These are phyloP conservation scores for Epinephelus lanceolatus DNA, from an alignment of 2,113 vertebrate genomes.

Conservation along the genomic window DNA sequence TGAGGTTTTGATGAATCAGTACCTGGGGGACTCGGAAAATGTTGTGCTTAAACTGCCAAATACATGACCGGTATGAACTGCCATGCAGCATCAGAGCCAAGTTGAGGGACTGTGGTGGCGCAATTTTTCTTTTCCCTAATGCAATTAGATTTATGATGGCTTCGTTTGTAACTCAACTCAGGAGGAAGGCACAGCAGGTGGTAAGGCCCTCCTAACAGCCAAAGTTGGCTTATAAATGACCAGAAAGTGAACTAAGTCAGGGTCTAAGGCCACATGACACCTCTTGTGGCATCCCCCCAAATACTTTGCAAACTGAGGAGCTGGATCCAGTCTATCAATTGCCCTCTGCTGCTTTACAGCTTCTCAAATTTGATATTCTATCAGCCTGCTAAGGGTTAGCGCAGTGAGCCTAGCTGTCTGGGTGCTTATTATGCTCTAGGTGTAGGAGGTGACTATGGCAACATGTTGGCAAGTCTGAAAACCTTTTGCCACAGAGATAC, in stretches of 20 bases:
- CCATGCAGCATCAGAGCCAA: conserved; percentile 15
- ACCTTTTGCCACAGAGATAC: conserved; percentile 48
- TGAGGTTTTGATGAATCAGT: conserved; percentile 73
- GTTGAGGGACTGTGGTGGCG: not conserved
- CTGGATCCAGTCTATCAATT: conserved; percentile 48
- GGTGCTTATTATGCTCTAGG: conserved; percentile 40
- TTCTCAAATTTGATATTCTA: conserved; percentile 63
- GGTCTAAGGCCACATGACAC: conserved; percentile 60
- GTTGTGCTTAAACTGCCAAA: conserved; percentile 63
- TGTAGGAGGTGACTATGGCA: conserved; percentile 59
- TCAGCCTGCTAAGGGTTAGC: conserved; percentile 13
- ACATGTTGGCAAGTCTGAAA: conserved; percentile 51
- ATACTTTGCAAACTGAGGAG: conserved; percentile 48
- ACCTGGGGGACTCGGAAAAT: conserved; percentile 61
- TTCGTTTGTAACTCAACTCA: conserved; percentile 54
- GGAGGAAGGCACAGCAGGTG: conserved; percentile 56
- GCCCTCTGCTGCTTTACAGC: conserved; percentile 54
- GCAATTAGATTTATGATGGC: conserved; percentile 47
- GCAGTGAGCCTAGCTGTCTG: conserved; percentile 31
- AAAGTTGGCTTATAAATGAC: conserved; percentile 47
- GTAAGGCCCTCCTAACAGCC: conserved; percentile 14
- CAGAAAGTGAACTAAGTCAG: conserved; percentile 53
- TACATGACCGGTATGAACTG: conserved; percentile 40
- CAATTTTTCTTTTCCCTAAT: conserved; percentile 33
- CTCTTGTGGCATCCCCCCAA: conserved; percentile 56